Evolutionary conservation across 1,140 invertebrate genomes (phyloP).

Genomic region (Drosophila nigromelanica): DNA sequence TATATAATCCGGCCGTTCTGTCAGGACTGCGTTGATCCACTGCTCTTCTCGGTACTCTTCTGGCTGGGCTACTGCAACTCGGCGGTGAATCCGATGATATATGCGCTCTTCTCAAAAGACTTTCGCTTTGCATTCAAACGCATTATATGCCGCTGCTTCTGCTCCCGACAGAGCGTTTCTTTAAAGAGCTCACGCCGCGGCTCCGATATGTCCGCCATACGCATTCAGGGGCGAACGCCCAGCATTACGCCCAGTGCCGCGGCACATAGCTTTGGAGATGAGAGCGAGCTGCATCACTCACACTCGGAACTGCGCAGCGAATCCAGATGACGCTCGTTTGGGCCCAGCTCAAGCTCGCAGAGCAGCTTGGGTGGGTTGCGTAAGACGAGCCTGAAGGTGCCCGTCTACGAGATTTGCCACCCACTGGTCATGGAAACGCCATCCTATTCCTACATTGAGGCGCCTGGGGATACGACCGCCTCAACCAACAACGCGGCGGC

Average conservation of each 20-base stretch:
- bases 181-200: slow-evolving; percentile 85
- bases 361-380: slow-evolving; percentile 81
- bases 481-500: slow-evolving; percentile 9
- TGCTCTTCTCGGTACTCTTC: slow-evolving; percentile 92
- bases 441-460: slow-evolving; percentile 70
- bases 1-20: slow-evolving; percentile 92
- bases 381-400: slow-evolving; percentile 76
- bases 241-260: slow-evolving; percentile 84
- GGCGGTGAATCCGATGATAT: slow-evolving; percentile 94
- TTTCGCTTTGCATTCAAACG: slow-evolving; percentile 93
- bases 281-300: slow-evolving; percentile 85
- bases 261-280: slow-evolving; percentile 84
- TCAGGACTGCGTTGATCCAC: slow-evolving; percentile 87
- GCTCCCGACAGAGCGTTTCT: slow-evolving; percentile 72
- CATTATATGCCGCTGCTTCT: slow-evolving; percentile 87
- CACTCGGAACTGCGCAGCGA: slow-evolving; percentile 84
- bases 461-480: slow-evolving; percentile 36
- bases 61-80: slow-evolving; percentile 98
- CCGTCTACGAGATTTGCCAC: slow-evolving; percentile 83
- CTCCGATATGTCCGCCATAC: slow-evolving; percentile 88
- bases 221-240: slow-evolving; percentile 84
- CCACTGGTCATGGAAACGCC: slow-evolving; percentile 81
- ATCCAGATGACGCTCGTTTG: slow-evolving; percentile 85
- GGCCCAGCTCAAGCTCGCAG: slow-evolving; percentile 81
- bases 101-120: slow-evolving; percentile 93